A percentile compares a stretch with the other conserved stretches of the same genome.
These are phyloP conservation scores for Gymnoscopelus microlampas DNA, from an alignment of 2,797 vertebrate genomes.

Conservation along the genomic window DNA sequence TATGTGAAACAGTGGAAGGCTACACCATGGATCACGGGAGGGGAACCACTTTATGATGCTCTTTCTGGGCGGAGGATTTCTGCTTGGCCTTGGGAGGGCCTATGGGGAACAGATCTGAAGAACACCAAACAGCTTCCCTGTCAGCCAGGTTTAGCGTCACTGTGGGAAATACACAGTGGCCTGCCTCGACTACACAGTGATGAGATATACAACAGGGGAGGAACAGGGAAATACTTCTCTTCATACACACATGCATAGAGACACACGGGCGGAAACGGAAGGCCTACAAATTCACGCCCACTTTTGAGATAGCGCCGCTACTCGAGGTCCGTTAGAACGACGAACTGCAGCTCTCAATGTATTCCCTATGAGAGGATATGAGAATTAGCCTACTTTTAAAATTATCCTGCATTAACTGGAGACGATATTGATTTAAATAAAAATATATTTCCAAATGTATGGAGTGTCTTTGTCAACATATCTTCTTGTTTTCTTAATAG, in stretches of 20 bases:
- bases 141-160: constrained; percentile 20
- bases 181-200: background rate
- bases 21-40: background rate
- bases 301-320: too few relatives aligned
- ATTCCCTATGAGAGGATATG: too few relatives aligned
- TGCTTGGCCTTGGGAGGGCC: constrained; percentile 4
- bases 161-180: background rate
- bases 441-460: too few relatives aligned
- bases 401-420: too few relatives aligned
- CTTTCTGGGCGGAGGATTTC: constrained; percentile 4
- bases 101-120: constrained; percentile 19
- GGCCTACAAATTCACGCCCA: too few relatives aligned
- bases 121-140: constrained; percentile 20
- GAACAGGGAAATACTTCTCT: background rate
- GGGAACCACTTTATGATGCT: constrained; percentile 8
- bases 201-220: background rate
- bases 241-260: background rate
- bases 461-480: too few relatives aligned
- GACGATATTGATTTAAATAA: too few relatives aligned
- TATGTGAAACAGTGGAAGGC: background rate
- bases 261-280: too few relatives aligned
- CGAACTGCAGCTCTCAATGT: too few relatives aligned
- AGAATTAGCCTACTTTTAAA: too few relatives aligned
- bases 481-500: too few relatives aligned
- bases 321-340: too few relatives aligned